These are phyloP conservation scores for Orycteropus afer DNA, from an alignment of 2,113 vertebrate genomes.

Conservation along the genomic window DNA sequence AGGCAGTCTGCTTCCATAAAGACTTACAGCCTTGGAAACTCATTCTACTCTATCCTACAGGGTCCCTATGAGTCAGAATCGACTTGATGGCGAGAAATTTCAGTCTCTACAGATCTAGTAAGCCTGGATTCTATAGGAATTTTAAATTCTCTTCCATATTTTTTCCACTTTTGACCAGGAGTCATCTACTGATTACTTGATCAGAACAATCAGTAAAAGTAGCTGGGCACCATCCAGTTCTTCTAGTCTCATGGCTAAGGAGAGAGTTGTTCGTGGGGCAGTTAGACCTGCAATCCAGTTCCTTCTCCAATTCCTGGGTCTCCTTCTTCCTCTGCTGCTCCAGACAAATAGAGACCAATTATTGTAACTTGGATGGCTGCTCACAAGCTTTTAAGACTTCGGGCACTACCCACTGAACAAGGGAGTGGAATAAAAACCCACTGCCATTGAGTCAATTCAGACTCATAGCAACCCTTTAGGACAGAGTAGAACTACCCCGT, in stretches of 20 bases:
- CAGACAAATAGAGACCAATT: not conserved
- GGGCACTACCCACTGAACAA: no score
- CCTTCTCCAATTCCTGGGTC: not conserved
- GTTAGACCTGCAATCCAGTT: not conserved
- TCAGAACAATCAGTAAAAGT: not conserved
- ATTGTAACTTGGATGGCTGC: no score
- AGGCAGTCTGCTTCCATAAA: no score
- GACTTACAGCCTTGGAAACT: no score
- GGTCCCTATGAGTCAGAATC: no score
- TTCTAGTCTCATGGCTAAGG: not conserved
- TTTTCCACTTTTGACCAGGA: not conserved
- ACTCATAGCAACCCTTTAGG: no score
- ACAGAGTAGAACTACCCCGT: no score
- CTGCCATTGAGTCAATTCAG: no score
- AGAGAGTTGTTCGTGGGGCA: not conserved
- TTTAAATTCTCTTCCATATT: not conserved
- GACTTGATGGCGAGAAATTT: no score
- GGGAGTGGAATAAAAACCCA: not conserved
- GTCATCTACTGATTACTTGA: not conserved
- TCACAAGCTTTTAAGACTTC: no score
- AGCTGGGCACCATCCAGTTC: not conserved
- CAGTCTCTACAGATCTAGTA: not conserved
- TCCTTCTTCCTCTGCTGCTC: not conserved
- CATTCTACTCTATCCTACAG: no score
- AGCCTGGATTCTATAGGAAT: not conserved